Evolutionary conservation across 2,888 invertebrate species (phyloP).

Genomic region (Caenorhabditis sinica): DNA sequence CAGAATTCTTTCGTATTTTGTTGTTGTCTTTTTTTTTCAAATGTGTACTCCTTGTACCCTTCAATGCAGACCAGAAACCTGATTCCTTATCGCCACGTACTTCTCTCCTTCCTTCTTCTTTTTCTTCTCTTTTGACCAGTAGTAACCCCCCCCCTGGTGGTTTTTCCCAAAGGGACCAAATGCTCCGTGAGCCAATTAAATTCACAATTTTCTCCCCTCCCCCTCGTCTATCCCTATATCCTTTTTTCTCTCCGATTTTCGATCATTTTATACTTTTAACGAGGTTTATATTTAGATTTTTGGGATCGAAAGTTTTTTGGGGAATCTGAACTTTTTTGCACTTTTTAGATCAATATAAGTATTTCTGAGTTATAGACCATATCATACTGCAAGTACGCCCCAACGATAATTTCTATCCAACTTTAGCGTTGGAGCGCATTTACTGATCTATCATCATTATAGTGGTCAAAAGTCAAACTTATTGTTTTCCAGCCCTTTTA

Average conservation of each 20-base stretch:
- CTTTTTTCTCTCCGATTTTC: conserved; percentile 28
- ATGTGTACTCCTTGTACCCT: background rate
- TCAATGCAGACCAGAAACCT: background rate
- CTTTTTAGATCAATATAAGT: too few relatives aligned
- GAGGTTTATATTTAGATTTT: background rate
- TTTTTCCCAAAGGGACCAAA: conserved; percentile 2
- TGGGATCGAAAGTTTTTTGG: background rate
- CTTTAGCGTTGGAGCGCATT: background rate
- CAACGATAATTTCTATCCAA: background rate
- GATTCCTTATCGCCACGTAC: background rate
- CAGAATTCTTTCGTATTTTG: background rate
- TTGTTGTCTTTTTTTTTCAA: conserved; percentile 1
- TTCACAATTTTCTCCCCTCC: conserved; percentile 32
- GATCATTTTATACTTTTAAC: conserved; percentile 40
- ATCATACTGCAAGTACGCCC: too few relatives aligned
- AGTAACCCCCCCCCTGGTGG: background rate
- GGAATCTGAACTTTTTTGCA: background rate
- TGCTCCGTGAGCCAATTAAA: conserved; percentile 40
- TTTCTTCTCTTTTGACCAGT: conserved; percentile 5
- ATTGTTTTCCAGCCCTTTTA: background rate
- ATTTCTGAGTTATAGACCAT: too few relatives aligned
- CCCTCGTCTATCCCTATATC: conserved; percentile 23
- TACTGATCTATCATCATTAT: background rate
- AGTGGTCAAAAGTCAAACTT: background rate
- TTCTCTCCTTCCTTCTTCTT: background rate